These are phyloP conservation scores for Drosophila yooni DNA, from an alignment of 2,888 invertebrate species.

Conservation along the genomic window DNA sequence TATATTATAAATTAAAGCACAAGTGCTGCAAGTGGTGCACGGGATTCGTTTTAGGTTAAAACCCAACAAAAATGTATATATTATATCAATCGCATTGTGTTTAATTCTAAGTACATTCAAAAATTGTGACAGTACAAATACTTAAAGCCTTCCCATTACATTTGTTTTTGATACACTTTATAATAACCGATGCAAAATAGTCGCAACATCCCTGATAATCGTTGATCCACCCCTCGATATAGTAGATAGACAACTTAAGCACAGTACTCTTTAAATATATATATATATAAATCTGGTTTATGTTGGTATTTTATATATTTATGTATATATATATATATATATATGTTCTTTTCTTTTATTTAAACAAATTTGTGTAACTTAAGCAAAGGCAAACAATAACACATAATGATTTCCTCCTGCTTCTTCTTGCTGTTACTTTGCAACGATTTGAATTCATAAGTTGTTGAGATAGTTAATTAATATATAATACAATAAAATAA, in stretches of 20 bases:
- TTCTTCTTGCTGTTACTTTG: slow-evolving; percentile 31
- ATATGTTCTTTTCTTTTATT: slow-evolving; percentile 59
- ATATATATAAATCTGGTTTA: slow-evolving; percentile 16
- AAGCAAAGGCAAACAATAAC: slow-evolving; percentile 71
- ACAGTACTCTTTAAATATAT: slow-evolving; percentile 22
- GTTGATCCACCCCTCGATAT: slow-evolving; percentile 26
- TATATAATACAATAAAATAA: slow-evolving; percentile 79
- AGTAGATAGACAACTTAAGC: slow-evolving; percentile 34
- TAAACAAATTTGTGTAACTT: slow-evolving; percentile 73
- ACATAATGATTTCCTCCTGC: slow-evolving; percentile 36
- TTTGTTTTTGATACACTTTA: slow-evolving; percentile 42
- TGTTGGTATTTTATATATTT: slow-evolving; percentile 19
- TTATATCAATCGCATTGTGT: slow-evolving; percentile 15
- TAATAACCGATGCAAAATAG: slow-evolving; percentile 51
- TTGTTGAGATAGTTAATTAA: slow-evolving; percentile 74
- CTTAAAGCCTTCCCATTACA: slow-evolving; percentile 64
- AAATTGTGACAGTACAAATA: slow-evolving; percentile 47
- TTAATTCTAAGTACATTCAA: slow-evolving; percentile 50
- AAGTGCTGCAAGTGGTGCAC: slow-evolving; percentile 53
- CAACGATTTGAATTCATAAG: slow-evolving; percentile 41
- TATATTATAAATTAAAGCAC: slow-evolving; percentile 43
- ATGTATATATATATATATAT: slow-evolving; percentile 22
- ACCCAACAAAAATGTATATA: slow-evolving; percentile 19
- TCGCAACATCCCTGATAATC: slow-evolving; percentile 55
- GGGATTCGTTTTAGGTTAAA: slow-evolving; percentile 15